phyloP scores from a whole-genome alignment of 2,888 invertebrate genomes.

The Gari tellinella region DNA sequence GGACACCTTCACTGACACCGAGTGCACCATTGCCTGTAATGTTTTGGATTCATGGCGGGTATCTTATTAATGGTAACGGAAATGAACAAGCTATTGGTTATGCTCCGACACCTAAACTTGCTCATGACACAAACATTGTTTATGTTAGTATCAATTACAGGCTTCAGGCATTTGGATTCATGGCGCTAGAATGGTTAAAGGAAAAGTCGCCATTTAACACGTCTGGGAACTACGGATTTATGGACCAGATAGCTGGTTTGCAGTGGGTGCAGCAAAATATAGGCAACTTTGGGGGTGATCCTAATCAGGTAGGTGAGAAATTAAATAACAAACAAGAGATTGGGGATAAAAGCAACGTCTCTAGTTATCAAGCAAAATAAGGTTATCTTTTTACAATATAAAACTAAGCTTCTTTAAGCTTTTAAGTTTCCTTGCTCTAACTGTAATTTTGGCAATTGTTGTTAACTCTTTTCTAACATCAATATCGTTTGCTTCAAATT shows the following conservation, averaged over 20 bases:
- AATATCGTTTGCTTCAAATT: too few relatives aligned
- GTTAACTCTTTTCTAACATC: too few relatives aligned
- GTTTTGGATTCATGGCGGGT: conserved; percentile 81
- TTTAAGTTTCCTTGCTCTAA: too few relatives aligned
- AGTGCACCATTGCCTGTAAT: conserved; percentile 72
- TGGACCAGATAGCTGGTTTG: conserved; percentile 69
- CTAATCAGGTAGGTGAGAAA: conserved; percentile 42
- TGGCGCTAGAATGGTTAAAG: conserved; percentile 86
- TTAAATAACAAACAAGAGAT: too few relatives aligned
- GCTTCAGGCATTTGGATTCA: conserved; percentile 89
- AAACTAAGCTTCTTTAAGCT: too few relatives aligned
- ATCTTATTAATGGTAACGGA: conserved; percentile 56
- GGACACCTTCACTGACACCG: conserved; percentile 75
- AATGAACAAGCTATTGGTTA: conserved; percentile 49
- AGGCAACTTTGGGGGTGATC: conserved; percentile 70
- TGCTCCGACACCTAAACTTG: conserved; percentile 90
- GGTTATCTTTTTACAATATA: too few relatives aligned
- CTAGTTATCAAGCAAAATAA: too few relatives aligned
- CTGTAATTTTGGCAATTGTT: too few relatives aligned
- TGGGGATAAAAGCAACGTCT: too few relatives aligned
- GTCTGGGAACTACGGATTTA: conserved; percentile 73
- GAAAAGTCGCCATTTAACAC: conserved; percentile 38
- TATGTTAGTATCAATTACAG: conserved; percentile 95
- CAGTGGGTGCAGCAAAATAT: conserved; percentile 71
- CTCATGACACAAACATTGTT: conserved; percentile 91